These are phyloP conservation scores for Talpa occidentalis DNA, from an alignment of 2,113 vertebrate species.

Conservation along the genomic window DNA sequence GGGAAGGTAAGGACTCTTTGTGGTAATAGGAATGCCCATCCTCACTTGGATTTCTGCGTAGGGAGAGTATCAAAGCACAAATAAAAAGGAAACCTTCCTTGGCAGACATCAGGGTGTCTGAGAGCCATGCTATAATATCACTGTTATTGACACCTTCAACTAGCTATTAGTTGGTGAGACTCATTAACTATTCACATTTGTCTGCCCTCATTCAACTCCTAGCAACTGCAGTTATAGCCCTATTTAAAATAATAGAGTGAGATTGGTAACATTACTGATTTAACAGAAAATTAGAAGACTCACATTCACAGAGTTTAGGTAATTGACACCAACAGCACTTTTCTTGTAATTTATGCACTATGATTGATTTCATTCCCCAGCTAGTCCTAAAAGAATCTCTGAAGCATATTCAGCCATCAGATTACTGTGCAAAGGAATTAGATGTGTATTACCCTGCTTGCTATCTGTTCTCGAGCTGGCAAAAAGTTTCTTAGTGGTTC, in stretches of 20 bases:
- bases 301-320: conserved; percentile 84
- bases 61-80: not conserved
- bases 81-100: conserved; percentile 55
- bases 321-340: conserved; percentile 86
- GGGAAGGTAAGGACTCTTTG: conserved; percentile 65
- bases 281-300: conserved; percentile 88
- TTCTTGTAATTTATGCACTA: conserved; percentile 81
- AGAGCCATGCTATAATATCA: conserved; percentile 48
- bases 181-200: conserved; percentile 84
- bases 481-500: conserved; percentile 57
- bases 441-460: conserved; percentile 76
- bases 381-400: conserved; percentile 82
- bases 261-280: conserved; percentile 87
- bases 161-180: conserved; percentile 83
- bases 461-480: conserved; percentile 74
- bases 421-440: conserved; percentile 81
- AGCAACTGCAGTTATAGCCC: conserved; percentile 85
- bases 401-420: conserved; percentile 82
- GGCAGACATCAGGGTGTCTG: not conserved
- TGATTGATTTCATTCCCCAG: conserved; percentile 85
- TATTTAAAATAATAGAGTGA: conserved; percentile 87
- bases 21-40: conserved; percentile 54
- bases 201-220: conserved; percentile 80
- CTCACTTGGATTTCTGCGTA: conserved; percentile 47
- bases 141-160: conserved; percentile 81